Percentiles rank a stretch among this genome's conserved stretches.
Conservation (phyloP, 2,113 vertebrate genomes). For the Cyanoliseus patagonus region DNA sequence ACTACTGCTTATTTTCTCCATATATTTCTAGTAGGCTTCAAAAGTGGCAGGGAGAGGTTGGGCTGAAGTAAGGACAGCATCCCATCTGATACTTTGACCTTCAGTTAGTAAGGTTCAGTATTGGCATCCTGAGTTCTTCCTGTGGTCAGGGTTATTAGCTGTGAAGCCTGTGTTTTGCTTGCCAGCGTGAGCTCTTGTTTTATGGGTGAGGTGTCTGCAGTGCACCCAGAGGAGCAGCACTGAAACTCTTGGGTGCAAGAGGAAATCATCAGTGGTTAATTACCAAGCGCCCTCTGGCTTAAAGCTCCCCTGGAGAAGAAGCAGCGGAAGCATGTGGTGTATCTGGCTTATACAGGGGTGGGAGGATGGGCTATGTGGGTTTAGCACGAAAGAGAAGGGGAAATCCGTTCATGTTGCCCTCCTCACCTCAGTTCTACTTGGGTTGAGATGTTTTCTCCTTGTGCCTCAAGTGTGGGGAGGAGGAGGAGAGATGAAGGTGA, state of each 20-base stretch:
- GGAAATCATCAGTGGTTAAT: background rate
- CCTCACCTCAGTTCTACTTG: background rate
- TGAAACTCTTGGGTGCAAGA: background rate
- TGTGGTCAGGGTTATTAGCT: accelerated
- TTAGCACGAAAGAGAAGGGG: background rate
- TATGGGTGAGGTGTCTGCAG: background rate
- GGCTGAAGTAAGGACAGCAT: background rate
- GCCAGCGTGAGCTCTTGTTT: background rate
- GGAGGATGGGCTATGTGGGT: background rate
- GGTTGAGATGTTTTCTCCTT: background rate
- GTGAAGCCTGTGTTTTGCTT: background rate
- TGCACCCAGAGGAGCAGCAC: background rate
- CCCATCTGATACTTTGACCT: background rate
- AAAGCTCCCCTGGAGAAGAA: background rate
- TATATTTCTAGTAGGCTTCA: background rate
- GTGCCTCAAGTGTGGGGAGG: background rate
- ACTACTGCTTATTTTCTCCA: background rate
- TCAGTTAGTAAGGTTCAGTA: background rate
- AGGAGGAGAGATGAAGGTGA: background rate
- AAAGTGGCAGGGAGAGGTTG: background rate
- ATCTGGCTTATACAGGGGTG: accelerated
- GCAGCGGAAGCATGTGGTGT: background rate
- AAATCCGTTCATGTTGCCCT: accelerated
- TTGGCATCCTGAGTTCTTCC: background rate
- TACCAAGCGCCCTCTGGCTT: background rate